phyloP scores from a whole-genome alignment of 2,888 invertebrate genomes.

The Platycheirus albimanus region DNA sequence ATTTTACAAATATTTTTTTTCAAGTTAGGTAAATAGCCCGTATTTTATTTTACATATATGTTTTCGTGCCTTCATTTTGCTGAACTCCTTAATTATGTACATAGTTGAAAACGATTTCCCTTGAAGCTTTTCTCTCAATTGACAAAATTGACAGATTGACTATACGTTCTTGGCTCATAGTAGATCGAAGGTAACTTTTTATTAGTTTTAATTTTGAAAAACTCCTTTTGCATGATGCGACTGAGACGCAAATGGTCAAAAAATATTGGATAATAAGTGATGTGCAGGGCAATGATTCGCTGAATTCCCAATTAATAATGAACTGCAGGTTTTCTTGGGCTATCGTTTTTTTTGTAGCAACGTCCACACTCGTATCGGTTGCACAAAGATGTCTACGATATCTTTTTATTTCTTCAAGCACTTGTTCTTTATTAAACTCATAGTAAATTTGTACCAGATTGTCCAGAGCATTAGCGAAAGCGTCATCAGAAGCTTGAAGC shows the following conservation, averaged over 20 bases:
- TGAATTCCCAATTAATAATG: not conserved
- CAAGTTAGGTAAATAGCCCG: not conserved
- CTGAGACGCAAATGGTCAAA: too few relatives aligned
- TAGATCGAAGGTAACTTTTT: too few relatives aligned
- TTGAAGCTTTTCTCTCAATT: too few relatives aligned
- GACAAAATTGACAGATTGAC: too few relatives aligned
- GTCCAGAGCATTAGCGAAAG: not conserved
- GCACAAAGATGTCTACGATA: not conserved
- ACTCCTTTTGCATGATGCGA: not conserved
- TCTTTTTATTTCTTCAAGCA: slow-evolving; percentile 2
- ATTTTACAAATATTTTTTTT: too few relatives aligned
- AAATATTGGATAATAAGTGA: too few relatives aligned
- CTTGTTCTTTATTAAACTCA: not conserved
- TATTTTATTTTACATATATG: not conserved
- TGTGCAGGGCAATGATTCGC: not conserved
- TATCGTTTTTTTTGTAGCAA: too few relatives aligned
- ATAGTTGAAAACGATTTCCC: slow-evolving; percentile 7
- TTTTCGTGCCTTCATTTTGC: not conserved
- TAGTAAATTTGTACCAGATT: not conserved
- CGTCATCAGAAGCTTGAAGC: not conserved
- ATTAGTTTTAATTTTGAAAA: too few relatives aligned
- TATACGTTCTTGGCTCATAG: too few relatives aligned
- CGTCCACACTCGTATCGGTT: not conserved
- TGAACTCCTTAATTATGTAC: not conserved
- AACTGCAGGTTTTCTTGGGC: too few relatives aligned